These are phyloP conservation scores for Delphinus delphis DNA, from an alignment of 2,113 vertebrate species.

Conservation along the genomic window DNA sequence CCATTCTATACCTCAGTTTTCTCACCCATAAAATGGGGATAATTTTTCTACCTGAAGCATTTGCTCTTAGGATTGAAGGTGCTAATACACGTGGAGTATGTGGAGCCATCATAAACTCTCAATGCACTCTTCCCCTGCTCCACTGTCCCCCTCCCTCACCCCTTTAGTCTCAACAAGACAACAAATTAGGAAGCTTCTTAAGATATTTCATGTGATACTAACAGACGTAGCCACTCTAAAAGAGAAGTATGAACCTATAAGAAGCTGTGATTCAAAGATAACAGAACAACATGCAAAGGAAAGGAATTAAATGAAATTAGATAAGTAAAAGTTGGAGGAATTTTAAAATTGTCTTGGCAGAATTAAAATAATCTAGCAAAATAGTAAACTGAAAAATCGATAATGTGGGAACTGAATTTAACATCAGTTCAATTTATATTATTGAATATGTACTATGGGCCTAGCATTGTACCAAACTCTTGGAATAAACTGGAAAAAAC, in stretches of 20 bases:
- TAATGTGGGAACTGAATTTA: not conserved
- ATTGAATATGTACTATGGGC: not conserved
- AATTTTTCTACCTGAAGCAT: not conserved
- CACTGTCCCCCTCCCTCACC: no score
- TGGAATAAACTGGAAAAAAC: not conserved
- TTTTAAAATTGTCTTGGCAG: not conserved
- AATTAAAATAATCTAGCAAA: conserved; percentile 1
- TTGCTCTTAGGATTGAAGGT: not conserved
- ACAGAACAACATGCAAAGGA: not conserved
- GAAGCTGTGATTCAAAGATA: not conserved
- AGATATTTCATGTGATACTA: not conserved
- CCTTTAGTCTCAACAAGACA: not conserved
- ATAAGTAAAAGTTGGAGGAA: not conserved
- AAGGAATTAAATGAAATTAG: not conserved
- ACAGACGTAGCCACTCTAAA: not conserved
- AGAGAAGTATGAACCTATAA: not conserved
- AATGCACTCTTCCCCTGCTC: not conserved
- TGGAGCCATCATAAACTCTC: not conserved
- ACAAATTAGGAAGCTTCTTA: not conserved
- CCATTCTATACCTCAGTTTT: not conserved
- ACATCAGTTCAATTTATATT: not conserved
- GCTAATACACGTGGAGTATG: not conserved
- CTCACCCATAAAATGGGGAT: not conserved
- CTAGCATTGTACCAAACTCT: not conserved
- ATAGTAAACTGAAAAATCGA: not conserved